Base-by-base conservation (phyloP, 2,113 vertebrate species). In the Pseudonaja textilis region DNA sequence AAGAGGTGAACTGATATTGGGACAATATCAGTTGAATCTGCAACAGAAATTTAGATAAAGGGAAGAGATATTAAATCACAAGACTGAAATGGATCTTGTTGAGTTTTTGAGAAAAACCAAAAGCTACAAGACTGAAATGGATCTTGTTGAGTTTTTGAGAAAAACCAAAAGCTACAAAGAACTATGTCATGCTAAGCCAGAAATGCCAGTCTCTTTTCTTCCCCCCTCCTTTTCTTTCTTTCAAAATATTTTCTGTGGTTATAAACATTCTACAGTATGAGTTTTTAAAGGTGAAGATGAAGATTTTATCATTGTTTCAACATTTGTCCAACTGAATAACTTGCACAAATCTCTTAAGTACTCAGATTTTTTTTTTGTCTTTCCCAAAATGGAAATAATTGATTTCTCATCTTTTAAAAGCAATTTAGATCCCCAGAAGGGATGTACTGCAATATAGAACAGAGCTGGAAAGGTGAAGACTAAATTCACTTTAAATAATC, bases 401-500 rank as follows among this genome's bases (percentile, higher is more conserved):
- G 90, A 91, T 91, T 93, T 85, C 16, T 89, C 55, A 85, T 89
- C 64, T 93, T 85, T 47, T 81, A 64, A 57, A 88, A 89, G 90
- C 74, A 89, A 59, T 86, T 86, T 93, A 39, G 55, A 85, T 55
- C 54, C 90, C 56, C 69, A 45, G 55, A 90, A 89, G 90, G 54
- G 12, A 89, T 26, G 23, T 47, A 47, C 47, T 47, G 47, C 3
- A 89, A 89, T 4, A n/a, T 29, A 64, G 16, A 39, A 26, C n/a
- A 18, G 7, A 18, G n/a, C 18, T 88, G 61, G 25, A 14, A 39
- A 25, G 5, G 16, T 47, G n/a, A 20, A 39, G 57, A 26, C 55
- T 59, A 29, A 47, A 59, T 93, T 50, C 45, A 39, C 55, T 61
- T 86, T 52, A 93, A 86, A 56, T 89, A 85, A 12, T 85, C 54